Evolutionary conservation across 2,113 vertebrate species (phyloP).

Genomic region (Dicerorhinus sumatrensis): DNA sequence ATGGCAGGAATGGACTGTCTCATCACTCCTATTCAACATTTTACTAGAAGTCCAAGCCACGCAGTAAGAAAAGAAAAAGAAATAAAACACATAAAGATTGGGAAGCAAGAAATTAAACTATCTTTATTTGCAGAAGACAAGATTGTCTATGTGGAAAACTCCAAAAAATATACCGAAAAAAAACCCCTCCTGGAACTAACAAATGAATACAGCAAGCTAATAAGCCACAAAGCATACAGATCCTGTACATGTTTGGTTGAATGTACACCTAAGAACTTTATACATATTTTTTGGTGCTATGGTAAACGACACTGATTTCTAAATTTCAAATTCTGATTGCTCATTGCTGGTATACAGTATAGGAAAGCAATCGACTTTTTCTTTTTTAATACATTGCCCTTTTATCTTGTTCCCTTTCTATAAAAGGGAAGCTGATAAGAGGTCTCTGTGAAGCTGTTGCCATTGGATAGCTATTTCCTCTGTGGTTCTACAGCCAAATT

Average conservation of each 20-base stretch:
- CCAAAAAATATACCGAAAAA: not conserved
- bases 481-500: not conserved
- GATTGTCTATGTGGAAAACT: not conserved
- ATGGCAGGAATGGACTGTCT: not conserved
- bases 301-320: not conserved
- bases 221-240: not conserved
- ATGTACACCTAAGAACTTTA: not conserved
- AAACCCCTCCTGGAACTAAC: not conserved
- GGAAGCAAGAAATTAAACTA: not conserved
- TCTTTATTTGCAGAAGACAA: not conserved
- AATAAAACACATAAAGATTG: not conserved
- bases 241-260: not conserved
- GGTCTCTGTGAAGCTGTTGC: not conserved
- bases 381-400: not conserved
- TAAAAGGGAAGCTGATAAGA: not conserved
- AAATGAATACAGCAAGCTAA: not conserved
- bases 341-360: not conserved
- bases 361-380: not conserved
- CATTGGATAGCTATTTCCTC: not conserved
- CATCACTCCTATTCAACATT: not conserved
- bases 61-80: not conserved
- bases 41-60: not conserved
- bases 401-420: not conserved
- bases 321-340: not conserved
- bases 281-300: not conserved